These are phyloP conservation scores for Serinus canaria DNA, from an alignment of 2,113 vertebrate species.

Conservation along the genomic window DNA sequence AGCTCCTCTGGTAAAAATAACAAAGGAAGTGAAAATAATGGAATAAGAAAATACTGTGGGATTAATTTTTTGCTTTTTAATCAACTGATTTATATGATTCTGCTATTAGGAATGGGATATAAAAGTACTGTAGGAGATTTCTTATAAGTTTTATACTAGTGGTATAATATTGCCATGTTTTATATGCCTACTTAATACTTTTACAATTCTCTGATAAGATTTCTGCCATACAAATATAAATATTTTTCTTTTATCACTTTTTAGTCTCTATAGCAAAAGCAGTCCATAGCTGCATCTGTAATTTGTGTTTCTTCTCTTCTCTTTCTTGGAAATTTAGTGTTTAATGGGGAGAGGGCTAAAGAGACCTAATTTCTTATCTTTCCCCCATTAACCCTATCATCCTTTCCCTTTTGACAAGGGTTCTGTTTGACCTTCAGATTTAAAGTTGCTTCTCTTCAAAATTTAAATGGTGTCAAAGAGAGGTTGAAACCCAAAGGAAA, in stretches of 20 bases:
- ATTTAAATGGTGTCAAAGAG: background rate
- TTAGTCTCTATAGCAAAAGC: background rate
- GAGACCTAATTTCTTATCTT: background rate
- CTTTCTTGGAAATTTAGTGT: background rate
- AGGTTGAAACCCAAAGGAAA: background rate
- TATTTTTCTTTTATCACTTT: background rate
- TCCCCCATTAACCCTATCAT: background rate
- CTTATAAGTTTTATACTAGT: constrained; percentile 36
- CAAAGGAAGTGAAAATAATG: background rate
- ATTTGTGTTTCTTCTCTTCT: background rate
- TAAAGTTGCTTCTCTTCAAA: background rate
- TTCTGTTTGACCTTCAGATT: background rate
- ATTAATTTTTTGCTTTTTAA: background rate
- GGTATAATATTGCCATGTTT: constrained; percentile 59
- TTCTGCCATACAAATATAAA: constrained; percentile 19
- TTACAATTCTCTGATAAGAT: constrained; percentile 64
- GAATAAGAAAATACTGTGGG: background rate
- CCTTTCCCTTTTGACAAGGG: background rate
- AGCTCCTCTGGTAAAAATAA: background rate
- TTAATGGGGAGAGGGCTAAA: background rate
- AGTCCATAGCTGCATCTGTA: background rate
- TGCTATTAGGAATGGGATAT: constrained; percentile 12
- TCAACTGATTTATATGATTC: constrained; percentile 39
- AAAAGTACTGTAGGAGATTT: constrained; percentile 8
- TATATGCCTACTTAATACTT: constrained; percentile 63